Conservation (phyloP, 2,113 vertebrate species). For the Zootoca vivipara region DNA sequence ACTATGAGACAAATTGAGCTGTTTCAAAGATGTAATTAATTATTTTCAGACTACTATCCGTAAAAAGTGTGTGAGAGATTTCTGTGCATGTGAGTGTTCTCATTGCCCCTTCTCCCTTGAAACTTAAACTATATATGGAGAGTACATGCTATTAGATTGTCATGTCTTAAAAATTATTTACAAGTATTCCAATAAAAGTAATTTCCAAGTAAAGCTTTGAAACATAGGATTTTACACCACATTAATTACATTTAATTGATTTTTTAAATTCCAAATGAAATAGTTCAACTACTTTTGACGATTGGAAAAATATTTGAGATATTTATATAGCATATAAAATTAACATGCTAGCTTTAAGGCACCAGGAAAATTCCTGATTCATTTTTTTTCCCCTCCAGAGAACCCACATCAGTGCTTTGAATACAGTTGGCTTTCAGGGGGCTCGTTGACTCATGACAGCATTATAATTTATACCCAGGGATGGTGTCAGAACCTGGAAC, state of each 20-base stretch:
- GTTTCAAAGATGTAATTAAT: not conserved
- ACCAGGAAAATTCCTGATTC: not conserved
- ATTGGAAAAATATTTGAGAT: not conserved
- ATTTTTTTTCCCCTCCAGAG: not conserved
- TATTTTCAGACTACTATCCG: not conserved
- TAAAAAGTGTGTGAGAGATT: not conserved
- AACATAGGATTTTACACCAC: not conserved
- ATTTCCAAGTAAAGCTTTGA: slow-evolving; percentile 1
- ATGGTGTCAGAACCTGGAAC: not conserved
- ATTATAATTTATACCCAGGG: not conserved
- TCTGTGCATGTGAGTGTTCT: not conserved
- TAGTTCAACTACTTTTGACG: not conserved
- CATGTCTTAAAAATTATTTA: not conserved
- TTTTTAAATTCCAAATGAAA: not conserved
- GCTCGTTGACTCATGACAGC: not conserved
- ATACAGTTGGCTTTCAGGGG: not conserved
- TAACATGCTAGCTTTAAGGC: not conserved
- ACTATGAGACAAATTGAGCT: not conserved
- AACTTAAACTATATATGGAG: not conserved
- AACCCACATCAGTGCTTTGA: not conserved
- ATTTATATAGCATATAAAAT: not conserved
- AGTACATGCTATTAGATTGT: not conserved
- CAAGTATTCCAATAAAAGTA: not conserved
- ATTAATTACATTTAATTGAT: not conserved
- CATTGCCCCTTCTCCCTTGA: not conserved